A percentile compares a stretch with the other conserved stretches of the same genome.
These are phyloP conservation scores for Contarinia nasturtii DNA, from an alignment of 1,140 invertebrate species.

Conservation along the genomic window DNA sequence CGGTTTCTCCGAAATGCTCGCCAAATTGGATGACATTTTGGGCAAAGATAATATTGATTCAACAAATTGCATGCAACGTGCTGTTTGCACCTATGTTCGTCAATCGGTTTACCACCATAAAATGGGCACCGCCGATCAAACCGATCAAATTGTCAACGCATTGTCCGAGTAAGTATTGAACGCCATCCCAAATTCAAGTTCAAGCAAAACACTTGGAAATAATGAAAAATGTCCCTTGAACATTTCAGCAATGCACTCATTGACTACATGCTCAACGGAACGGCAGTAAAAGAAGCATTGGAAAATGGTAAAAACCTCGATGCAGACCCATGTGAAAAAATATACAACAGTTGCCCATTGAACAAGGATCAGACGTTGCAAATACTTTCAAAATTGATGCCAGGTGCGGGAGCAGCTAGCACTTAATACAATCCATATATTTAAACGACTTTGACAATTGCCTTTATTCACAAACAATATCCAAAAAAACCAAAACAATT, in stretches of 20 bases:
- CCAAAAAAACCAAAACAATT: too few species aligned
- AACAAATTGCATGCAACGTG: conserved; percentile 53
- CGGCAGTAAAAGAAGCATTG: conserved; percentile 52
- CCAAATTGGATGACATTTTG: conserved; percentile 48
- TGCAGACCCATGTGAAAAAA: conserved; percentile 31
- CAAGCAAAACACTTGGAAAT: too few species aligned
- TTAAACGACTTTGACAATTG: too few species aligned
- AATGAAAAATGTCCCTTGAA: too few species aligned
- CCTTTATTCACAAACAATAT: too few species aligned
- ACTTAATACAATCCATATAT: conserved; percentile 6
- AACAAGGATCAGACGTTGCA: conserved; percentile 40
- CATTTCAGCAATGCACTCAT: conserved; percentile 46
- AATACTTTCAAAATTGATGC: conserved; percentile 36
- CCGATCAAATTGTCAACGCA: conserved; percentile 43
- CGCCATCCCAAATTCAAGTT: too few species aligned
- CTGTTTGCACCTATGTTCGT: conserved; percentile 54
- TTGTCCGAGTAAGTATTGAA: conserved; percentile 33
- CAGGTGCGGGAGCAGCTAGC: conserved; percentile 7
- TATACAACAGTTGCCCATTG: conserved; percentile 40
- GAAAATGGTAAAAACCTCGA: conserved; percentile 38
- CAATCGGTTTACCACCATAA: conserved; percentile 40
- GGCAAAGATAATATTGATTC: conserved; percentile 58
- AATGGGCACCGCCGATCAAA: conserved; percentile 35
- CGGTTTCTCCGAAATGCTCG: conserved; percentile 41
- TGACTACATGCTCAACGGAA: conserved; percentile 50